phyloP scores from a whole-genome alignment of 2,888 invertebrate genomes.

The Phaonia tiefii region DNA sequence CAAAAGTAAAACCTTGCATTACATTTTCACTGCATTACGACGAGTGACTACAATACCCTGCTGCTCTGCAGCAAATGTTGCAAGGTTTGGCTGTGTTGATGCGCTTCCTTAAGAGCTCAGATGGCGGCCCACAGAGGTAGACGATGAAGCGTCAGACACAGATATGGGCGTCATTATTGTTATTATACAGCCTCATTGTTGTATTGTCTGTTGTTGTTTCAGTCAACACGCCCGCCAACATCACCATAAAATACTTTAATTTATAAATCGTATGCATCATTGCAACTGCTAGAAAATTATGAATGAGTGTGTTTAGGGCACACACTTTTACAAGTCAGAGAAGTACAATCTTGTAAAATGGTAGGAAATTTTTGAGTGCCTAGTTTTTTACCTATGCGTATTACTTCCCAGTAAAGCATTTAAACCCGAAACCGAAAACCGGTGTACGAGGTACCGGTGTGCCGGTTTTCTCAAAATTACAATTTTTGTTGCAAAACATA shows the following conservation, averaged over 20 bases:
- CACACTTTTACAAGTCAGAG: too few species aligned
- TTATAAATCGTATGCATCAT: conserved; percentile 57
- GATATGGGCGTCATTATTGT: conserved; percentile 2
- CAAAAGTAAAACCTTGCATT: too few species aligned
- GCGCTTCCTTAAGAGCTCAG: neutral
- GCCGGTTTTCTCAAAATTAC: too few species aligned
- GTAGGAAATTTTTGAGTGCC: too few species aligned
- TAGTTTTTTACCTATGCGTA: too few species aligned
- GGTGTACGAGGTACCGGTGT: too few species aligned
- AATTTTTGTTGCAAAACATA: too few species aligned
- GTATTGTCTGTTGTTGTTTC: conserved; percentile 23
- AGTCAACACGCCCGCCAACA: conserved; percentile 37
- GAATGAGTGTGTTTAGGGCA: too few species aligned
- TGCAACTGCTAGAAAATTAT: conserved; percentile 46
- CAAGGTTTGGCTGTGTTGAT: neutral
- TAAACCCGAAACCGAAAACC: too few species aligned
- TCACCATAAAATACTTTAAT: conserved; percentile 56
- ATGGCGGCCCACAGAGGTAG: neutral
- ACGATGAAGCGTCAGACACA: too few species aligned
- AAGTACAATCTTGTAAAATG: too few species aligned
- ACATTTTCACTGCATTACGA: neutral
- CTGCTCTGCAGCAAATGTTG: neutral
- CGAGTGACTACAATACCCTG: neutral
- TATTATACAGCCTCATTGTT: conserved; percentile 15
- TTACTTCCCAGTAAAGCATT: too few species aligned